A percentile compares a stretch with the other conserved stretches of the same genome.
Evolutionary conservation across 2,888 invertebrate species (phyloP).

Genomic region (Drosophila longiperda): DNA sequence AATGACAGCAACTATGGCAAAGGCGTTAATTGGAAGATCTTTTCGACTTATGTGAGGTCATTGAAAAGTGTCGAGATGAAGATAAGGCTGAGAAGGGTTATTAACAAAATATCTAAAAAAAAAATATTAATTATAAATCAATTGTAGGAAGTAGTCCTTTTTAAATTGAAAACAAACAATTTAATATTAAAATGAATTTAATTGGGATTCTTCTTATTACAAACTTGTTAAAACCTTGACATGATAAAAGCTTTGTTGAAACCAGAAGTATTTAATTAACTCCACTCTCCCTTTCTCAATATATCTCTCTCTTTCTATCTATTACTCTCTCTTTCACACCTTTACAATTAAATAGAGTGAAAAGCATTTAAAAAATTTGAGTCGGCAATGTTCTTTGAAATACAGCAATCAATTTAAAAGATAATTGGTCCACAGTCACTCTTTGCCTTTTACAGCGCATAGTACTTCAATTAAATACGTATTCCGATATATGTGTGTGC

Average conservation of each 20-base stretch:
- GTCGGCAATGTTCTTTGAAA: slow-evolving; percentile 16
- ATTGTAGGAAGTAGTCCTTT: too few species aligned
- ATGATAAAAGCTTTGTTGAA: not conserved
- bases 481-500: not conserved
- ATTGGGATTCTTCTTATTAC: not conserved
- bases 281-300: not conserved
- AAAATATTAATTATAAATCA: too few species aligned
- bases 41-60: slow-evolving; percentile 88
- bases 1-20: slow-evolving; percentile 86
- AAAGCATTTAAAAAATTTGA: not conserved
- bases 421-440: not conserved
- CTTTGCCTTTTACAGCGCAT: slow-evolving; percentile 16
- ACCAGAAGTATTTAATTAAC: not conserved
- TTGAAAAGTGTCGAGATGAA: slow-evolving; percentile 88
- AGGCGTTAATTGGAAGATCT: slow-evolving; percentile 89
- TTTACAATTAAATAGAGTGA: not conserved
- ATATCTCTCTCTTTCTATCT: not conserved
- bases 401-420: slow-evolving; percentile 6
- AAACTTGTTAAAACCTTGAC: not conserved
- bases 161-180: not conserved
- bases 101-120: too few species aligned
- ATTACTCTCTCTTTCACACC: not conserved
- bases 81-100: slow-evolving; percentile 86
- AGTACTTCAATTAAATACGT: slow-evolving; percentile 19
- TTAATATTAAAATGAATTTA: not conserved